Conservation (phyloP, 2,888 invertebrate genomes). For the Drosophila algonquin region DNA sequence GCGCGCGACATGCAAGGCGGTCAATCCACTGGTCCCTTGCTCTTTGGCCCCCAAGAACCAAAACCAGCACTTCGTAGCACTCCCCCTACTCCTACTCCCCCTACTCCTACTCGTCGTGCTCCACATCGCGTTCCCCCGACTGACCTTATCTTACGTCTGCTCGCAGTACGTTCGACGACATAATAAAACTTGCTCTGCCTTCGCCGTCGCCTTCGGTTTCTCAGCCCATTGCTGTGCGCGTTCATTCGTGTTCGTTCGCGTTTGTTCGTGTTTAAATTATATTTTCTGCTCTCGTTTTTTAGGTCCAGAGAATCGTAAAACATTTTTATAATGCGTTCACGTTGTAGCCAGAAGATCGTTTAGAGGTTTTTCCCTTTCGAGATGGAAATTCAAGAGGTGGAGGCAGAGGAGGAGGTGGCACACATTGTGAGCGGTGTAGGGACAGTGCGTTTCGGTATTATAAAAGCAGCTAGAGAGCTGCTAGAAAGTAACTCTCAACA, state of each 20-base stretch:
- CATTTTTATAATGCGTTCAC: conserved; percentile 71
- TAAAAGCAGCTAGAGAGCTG: not conserved
- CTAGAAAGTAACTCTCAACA: not conserved
- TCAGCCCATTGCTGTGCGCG: conserved; percentile 50
- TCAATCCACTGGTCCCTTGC: conserved; percentile 39
- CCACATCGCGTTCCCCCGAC: not conserved
- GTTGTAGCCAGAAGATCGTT: conserved; percentile 43
- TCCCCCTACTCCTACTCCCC: not conserved
- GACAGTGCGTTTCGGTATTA: conserved; percentile 3
- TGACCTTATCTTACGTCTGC: conserved; percentile 37
- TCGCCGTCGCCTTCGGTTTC: conserved; percentile 35
- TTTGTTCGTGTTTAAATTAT: conserved; percentile 17
- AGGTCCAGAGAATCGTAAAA: conserved; percentile 61
- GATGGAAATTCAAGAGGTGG: not conserved
- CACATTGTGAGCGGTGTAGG: conserved; percentile 32
- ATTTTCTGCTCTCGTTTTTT: conserved; percentile 23
- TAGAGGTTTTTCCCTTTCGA: conserved; percentile 25
- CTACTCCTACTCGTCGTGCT: not conserved
- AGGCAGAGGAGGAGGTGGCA: conserved; percentile 1
- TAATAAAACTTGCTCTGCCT: conserved; percentile 67
- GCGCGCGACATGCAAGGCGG: conserved; percentile 62
- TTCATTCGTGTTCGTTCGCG: no score
- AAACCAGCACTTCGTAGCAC: not conserved
- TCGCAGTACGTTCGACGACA: conserved; percentile 44
- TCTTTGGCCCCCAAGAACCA: conserved; percentile 12